Base-by-base conservation (phyloP, 2,888 invertebrate genomes). In the Slavum lentiscoides region DNA sequence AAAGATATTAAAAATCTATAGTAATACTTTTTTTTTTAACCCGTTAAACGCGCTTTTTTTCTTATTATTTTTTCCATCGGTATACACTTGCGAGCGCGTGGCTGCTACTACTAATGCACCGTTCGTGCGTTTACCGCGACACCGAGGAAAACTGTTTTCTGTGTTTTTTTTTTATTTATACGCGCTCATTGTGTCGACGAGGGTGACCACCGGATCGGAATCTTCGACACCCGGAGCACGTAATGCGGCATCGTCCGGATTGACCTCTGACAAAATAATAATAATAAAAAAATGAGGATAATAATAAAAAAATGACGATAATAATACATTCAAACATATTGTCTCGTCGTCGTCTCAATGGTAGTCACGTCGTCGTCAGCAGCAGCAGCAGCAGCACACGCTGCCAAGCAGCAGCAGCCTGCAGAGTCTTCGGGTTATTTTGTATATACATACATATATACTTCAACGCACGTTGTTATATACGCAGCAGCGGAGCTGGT, bases 131-230 rank as follows among this genome's bases (percentile, higher is more conserved):
- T 77, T 49, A 70, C 4, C 70, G 11, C 21, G 49, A 69, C n/a
- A 43, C 15, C 3, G 13, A 53, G 43, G 17, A 7, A 61, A 77
- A 61, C 70, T 70, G 55, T 70, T 77, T 77, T 77, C 53, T 39
- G 77, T 77, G n/a, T n/a, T n/a, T n/a, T 69, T 70, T 62, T 77
- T 1, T 30, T 30, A 30, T 69, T 70, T 62, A 70, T 77, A 69
- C 62, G 61, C 62, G 61, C 62, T 1, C 30, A 30, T 30, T 30
- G 30, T 30, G 69, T 77, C 69, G 77, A 77, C 37, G 43, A 17
- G 61, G 77, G 70, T 62, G 69, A 70, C 62, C 70, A 70, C 70
- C 77, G 77, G 77, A 77, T 77, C 77, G 77, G 77, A 77, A 77
- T 77, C 77, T 76, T 37, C 69, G 70, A 37, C 70, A 61, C 69